Conservation (phyloP, 2,797 vertebrate genomes). For the Synaphobranchus kaupii region DNA sequence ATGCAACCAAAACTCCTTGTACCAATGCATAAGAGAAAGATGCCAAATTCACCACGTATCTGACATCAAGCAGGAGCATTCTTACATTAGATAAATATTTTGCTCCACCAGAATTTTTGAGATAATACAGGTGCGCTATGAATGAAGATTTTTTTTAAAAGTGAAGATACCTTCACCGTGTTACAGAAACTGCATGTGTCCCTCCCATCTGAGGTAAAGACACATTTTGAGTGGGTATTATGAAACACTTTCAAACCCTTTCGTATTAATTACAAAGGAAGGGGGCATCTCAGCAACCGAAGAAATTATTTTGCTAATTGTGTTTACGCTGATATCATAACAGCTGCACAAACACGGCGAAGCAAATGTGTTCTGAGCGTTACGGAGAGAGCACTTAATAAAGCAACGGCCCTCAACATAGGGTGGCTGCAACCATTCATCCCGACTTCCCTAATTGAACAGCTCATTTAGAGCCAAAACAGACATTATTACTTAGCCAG, state of each 20-base stretch:
- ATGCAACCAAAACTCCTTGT: background rate
- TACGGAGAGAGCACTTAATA: constrained; percentile 14
- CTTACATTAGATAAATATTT: background rate
- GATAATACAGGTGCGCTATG: background rate
- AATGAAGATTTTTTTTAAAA: background rate
- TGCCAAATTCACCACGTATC: background rate
- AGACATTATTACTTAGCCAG: constrained; percentile 15
- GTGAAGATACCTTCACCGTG: background rate
- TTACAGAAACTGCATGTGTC: background rate
- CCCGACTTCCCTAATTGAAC: constrained; percentile 5
- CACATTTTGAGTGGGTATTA: background rate
- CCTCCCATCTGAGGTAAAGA: background rate
- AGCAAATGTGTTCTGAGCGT: background rate
- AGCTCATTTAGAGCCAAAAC: constrained; percentile 13
- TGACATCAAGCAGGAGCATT: background rate
- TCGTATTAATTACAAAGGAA: background rate
- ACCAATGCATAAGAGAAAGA: background rate
- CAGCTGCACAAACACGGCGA: constrained; percentile 6
- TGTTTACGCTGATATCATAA: constrained; percentile 10
- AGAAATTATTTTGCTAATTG: constrained; percentile 21
- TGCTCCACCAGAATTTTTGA: background rate
- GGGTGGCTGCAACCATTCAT: constrained; percentile 14
- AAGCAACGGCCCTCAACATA: background rate
- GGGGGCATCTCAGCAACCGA: background rate
- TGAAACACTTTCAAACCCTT: background rate